phyloP scores from a whole-genome alignment of 2,888 invertebrate genomes.

The Mythimna ferrago region DNA sequence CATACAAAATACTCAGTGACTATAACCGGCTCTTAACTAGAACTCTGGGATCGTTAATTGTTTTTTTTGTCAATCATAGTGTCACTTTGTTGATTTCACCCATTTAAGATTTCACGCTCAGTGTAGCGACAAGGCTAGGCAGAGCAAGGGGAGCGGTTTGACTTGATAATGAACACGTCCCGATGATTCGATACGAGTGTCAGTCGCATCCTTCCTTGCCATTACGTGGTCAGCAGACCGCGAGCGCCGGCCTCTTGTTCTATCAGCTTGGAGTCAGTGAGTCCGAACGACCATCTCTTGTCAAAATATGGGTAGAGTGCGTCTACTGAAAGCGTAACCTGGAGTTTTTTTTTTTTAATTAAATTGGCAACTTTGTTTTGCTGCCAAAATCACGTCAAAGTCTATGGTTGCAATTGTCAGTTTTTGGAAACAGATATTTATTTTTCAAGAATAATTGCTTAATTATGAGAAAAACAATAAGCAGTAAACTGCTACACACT shows the following conservation, averaged over 20 bases:
- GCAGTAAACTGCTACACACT: too few relatives aligned
- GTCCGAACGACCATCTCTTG: neutral
- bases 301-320: neutral
- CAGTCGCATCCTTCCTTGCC: constrained; percentile 78
- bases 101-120: constrained; percentile 81
- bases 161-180: constrained; percentile 80
- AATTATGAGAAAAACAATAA: too few relatives aligned
- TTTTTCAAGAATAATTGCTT: too few relatives aligned
- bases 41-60: constrained; percentile 39
- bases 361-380: too few relatives aligned
- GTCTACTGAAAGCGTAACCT: too few relatives aligned
- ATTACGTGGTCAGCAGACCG: constrained; percentile 73
- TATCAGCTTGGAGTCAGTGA: neutral
- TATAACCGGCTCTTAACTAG: constrained; percentile 19
- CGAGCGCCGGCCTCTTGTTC: constrained; percentile 67
- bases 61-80: constrained; percentile 48
- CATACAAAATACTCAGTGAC: too few relatives aligned
- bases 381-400: too few relatives aligned
- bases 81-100: constrained; percentile 64
- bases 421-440: too few relatives aligned
- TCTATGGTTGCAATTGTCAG: too few relatives aligned
- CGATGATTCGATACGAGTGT: constrained; percentile 82
- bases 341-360: too few relatives aligned
- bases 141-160: constrained; percentile 59
- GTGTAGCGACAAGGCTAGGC: constrained; percentile 74